Base-by-base conservation (phyloP, 2,888 invertebrate genomes). In the Deilephila elpenor region DNA sequence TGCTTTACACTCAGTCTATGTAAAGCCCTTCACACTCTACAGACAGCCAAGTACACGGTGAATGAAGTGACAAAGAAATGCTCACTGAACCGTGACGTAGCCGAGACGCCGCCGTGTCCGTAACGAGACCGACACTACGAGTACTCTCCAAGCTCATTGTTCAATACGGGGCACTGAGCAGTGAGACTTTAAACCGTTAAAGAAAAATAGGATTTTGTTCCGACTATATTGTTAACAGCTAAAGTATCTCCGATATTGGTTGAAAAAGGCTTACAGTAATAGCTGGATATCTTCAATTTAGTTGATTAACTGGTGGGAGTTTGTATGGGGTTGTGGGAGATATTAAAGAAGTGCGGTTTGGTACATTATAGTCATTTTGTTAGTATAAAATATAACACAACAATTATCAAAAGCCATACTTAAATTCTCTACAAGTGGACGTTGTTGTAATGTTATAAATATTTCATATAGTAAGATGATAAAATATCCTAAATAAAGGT, bases 11-110 rank as follows among this genome's bases (percentile, higher is more conserved):
- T 44, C 14, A 11, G 44, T 44, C 44, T 44, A 44, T 11, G 11
- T 14, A 44, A 44, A 44, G 44, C 44, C 11, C 44, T 44, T 44
- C 44, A 44, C 37, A 37, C 44, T 44, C 44, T 14, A 67, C 44
- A 51, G 25, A 51, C 67, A 14, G 17, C 67, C 25, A 14, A 51
- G 67, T 62, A 19, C 51, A 67, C 64, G 44, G 17, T 17, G 67
- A 67, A 67, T 67, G 67, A 51, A 67, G 67, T 67, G 67, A 67
- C 51, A 67, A 67, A 67, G 67, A 51, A 67, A 44, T 67, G 67
- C 25, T 67, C 51, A 67, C 51, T 67, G 67, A 67, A 25, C 51
- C 67, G 25, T 51, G 67, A 67, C 20, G 62, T 34, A n/a, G 34
- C 25, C 25, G 51, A 67, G 67, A 67, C 67, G 44, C 19, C 62